Evolutionary conservation across 2,797 vertebrate genomes (phyloP).

Genomic region (Sebastes diploproa): DNA sequence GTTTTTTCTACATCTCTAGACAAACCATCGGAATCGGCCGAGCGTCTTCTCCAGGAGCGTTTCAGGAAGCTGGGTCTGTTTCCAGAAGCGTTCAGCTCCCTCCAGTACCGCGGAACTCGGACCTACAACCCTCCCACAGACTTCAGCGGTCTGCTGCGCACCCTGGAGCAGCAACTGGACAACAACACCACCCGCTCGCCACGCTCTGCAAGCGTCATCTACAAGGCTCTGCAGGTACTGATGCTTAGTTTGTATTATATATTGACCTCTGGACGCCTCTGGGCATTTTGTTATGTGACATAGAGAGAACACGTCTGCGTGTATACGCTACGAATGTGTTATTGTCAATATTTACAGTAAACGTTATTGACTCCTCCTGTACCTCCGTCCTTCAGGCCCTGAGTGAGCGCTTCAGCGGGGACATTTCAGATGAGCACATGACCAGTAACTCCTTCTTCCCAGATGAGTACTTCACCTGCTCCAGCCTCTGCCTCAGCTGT

Average conservation of each 20-base stretch:
- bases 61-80: constrained; percentile 94
- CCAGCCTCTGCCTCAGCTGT: constrained; percentile 95
- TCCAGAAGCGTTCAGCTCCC: constrained; percentile 97
- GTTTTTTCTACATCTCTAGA: constrained; percentile 73
- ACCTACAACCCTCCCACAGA: constrained; percentile 98
- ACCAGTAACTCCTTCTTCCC: constrained; percentile 97
- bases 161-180: constrained; percentile 93
- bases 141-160: constrained; percentile 92
- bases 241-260: not conserved
- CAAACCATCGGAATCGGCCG: constrained; percentile 89
- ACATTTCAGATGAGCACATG: constrained; percentile 95
- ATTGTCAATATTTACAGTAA: not conserved
- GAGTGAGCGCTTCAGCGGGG: constrained; percentile 97
- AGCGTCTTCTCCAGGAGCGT: constrained; percentile 96
- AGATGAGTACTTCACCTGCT: constrained; percentile 98
- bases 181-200: constrained; percentile 97
- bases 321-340: not conserved
- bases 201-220: constrained; percentile 93
- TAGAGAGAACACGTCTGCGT: not conserved
- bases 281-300: not conserved
- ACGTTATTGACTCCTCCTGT: not conserved
- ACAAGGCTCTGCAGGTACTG: constrained; percentile 92
- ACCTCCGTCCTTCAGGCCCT: constrained; percentile 82
- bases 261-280: not conserved
- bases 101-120: constrained; percentile 96